Percentiles rank a stretch among this genome's conserved stretches.
Evolutionary conservation across 2,888 invertebrate genomes (phyloP).

Genomic region (Tetragnatha montana): DNA sequence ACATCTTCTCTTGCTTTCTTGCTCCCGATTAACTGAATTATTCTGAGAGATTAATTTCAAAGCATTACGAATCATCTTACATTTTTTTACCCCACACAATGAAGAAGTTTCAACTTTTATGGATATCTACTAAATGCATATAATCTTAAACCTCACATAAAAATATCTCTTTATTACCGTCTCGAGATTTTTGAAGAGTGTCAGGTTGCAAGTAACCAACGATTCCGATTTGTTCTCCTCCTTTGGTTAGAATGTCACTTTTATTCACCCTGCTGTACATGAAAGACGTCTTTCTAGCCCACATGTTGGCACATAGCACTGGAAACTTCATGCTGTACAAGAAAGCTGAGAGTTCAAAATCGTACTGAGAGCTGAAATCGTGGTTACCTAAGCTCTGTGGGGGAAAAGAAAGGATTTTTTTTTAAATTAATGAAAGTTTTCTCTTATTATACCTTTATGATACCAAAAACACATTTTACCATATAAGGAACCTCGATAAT

Average conservation of each 20-base stretch:
- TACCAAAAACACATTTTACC: no score
- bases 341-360: conserved; percentile 39
- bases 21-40: no score
- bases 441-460: background rate
- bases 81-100: no score
- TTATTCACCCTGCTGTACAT: conserved; percentile 44
- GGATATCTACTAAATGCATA: no score
- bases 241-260: conserved; percentile 15
- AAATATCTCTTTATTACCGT: conserved; percentile 16
- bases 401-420: background rate
- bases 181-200: conserved; percentile 17
- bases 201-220: conserved; percentile 47
- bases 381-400: conserved; percentile 49
- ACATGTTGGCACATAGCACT: conserved; percentile 51
- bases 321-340: conserved; percentile 49
- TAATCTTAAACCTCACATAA: no score
- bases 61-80: no score
- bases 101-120: no score
- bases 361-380: conserved; percentile 34
- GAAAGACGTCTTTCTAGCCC: conserved; percentile 11
- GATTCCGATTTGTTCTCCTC: conserved; percentile 43
- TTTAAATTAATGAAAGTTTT: background rate
- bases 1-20: no score
- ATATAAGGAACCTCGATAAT: no score
- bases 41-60: no score